phyloP scores from a whole-genome alignment of 2,797 vertebrate species.

The Taenioides sp. region DNA sequence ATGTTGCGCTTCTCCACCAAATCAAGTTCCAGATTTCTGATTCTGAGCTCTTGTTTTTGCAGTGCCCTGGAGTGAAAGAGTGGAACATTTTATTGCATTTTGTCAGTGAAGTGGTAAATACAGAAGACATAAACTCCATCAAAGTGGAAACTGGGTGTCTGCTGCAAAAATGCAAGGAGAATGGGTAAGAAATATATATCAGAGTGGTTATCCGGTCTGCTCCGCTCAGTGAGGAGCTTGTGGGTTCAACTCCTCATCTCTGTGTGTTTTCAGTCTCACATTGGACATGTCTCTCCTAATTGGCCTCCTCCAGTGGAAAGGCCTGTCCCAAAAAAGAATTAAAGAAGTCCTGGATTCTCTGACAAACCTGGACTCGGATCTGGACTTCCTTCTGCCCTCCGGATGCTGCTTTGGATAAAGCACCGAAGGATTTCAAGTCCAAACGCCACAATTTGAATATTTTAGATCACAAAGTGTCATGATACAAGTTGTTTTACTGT shows the following conservation, averaged over 20 bases:
- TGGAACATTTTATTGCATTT: slow-evolving; percentile 33
- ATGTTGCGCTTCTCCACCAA: too few species aligned
- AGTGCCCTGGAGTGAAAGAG: slow-evolving; percentile 46
- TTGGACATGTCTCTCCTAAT: not conserved
- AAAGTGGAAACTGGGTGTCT: slow-evolving; percentile 23
- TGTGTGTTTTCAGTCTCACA: not conserved
- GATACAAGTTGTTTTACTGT: too few species aligned
- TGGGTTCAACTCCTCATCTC: not conserved
- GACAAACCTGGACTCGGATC: not conserved
- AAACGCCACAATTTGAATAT: too few species aligned
- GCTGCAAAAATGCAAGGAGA: not conserved
- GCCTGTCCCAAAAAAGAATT: not conserved
- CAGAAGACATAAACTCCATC: not conserved
- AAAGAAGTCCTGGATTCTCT: not conserved
- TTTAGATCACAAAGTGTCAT: too few species aligned
- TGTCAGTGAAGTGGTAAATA: slow-evolving; percentile 44
- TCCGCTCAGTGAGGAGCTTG: not conserved
- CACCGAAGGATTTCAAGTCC: too few species aligned
- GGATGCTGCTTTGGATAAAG: not conserved
- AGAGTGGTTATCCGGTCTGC: not conserved
- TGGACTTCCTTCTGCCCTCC: not conserved
- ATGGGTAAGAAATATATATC: slow-evolving; percentile 39
- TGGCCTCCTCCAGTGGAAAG: not conserved
- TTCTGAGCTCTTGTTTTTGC: too few species aligned
- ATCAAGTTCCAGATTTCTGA: too few species aligned